Conservation (phyloP, 2,888 invertebrate species). For the Lasioglossum zephyrum region DNA sequence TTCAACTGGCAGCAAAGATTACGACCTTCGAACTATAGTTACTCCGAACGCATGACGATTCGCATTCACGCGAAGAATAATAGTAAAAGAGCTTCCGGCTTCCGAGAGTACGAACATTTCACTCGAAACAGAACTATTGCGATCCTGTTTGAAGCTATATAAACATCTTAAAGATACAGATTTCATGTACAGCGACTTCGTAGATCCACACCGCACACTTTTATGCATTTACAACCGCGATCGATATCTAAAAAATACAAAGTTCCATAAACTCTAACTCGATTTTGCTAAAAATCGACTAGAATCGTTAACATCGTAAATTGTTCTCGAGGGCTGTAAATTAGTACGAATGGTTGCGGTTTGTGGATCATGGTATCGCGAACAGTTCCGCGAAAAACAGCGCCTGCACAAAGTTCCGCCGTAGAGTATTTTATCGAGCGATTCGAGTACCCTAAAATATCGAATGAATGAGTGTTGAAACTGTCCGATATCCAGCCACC, state of each 20-base stretch:
- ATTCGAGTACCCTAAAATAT: slow-evolving; percentile 29
- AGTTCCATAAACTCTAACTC: background rate
- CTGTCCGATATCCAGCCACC: slow-evolving; percentile 55
- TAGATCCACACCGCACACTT: background rate
- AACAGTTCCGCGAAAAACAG: slow-evolving; percentile 4
- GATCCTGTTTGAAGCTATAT: background rate
- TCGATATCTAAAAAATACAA: background rate
- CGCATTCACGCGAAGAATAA: background rate
- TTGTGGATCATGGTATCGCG: background rate
- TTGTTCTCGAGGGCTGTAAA: background rate
- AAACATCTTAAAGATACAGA: background rate
- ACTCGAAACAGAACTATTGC: background rate
- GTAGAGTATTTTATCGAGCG: slow-evolving; percentile 28
- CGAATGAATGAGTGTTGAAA: slow-evolving; percentile 45
- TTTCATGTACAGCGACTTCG: background rate
- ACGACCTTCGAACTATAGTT: background rate
- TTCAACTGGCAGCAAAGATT: background rate
- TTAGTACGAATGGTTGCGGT: background rate
- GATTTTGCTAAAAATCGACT: background rate
- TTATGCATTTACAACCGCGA: background rate
- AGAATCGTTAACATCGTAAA: background rate
- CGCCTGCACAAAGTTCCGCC: slow-evolving; percentile 15
- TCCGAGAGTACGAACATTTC: background rate
- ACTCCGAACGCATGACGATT: background rate
- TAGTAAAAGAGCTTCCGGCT: background rate